Conservation (phyloP, 1,140 invertebrate genomes). For the Papilio aristodemus region DNA sequence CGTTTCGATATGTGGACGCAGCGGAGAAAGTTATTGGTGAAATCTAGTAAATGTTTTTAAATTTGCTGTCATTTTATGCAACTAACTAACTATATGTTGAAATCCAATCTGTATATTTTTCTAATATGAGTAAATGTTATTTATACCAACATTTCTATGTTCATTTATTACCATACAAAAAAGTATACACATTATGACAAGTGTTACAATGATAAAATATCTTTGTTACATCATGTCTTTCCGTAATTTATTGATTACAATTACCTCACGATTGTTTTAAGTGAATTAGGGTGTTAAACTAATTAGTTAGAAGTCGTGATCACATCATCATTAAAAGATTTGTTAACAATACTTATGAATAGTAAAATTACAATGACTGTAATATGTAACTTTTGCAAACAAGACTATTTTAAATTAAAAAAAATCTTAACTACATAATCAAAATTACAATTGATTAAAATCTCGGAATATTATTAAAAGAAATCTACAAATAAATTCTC, state of each 20-base stretch:
- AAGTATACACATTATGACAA: too few relatives aligned
- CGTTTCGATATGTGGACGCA: neutral
- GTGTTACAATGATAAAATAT: conserved; percentile 2
- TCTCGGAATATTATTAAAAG: too few relatives aligned
- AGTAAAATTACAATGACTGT: neutral
- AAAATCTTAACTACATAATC: too few relatives aligned
- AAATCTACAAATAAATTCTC: too few relatives aligned
- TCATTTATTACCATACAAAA: neutral
- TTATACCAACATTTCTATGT: neutral
- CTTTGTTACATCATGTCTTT: neutral
- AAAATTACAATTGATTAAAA: too few relatives aligned
- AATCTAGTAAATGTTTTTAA: too few relatives aligned
- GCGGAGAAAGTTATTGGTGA: neutral
- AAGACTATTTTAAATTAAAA: neutral
- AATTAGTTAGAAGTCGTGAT: neutral
- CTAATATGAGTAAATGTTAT: too few relatives aligned
- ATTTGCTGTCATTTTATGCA: too few relatives aligned
- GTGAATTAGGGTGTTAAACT: conserved; percentile 8
- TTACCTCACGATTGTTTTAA: neutral
- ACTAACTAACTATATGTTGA: too few relatives aligned
- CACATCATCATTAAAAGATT: too few relatives aligned
- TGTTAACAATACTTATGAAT: neutral
- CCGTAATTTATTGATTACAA: neutral
- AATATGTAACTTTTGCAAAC: neutral
- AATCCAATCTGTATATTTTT: too few relatives aligned